phyloP scores from a whole-genome alignment of 2,797 vertebrate genomes.

The Florisuga fusca region DNA sequence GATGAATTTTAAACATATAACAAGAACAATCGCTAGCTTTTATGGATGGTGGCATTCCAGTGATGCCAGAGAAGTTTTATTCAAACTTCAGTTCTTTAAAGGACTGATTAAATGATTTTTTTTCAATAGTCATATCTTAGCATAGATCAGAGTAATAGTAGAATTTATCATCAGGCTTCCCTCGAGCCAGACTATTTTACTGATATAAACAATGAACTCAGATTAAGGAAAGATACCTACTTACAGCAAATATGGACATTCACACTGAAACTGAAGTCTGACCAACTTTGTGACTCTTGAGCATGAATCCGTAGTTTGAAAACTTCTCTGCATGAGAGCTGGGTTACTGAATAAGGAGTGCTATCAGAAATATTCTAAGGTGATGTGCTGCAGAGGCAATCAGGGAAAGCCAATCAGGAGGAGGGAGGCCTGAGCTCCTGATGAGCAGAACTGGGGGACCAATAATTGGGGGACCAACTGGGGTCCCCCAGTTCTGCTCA shows the following conservation, averaged over 20 bases:
- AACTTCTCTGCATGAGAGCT: neutral
- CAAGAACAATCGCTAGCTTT: neutral
- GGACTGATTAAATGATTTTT: neutral
- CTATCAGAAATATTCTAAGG: neutral
- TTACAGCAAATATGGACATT: neutral
- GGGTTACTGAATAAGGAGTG: neutral
- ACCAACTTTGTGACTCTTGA: neutral
- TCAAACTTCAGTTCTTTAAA: neutral
- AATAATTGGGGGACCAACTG: too few relatives aligned
- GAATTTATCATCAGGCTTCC: neutral
- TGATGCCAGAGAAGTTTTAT: neutral
- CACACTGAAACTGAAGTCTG: neutral
- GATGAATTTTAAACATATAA: neutral
- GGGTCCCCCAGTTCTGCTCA: too few relatives aligned
- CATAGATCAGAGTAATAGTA: neutral
- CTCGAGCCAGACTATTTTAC: neutral
- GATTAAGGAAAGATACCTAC: neutral
- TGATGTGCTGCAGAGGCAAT: too few relatives aligned
- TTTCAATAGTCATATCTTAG: neutral
- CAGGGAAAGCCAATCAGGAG: too few relatives aligned
- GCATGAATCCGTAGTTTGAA: neutral
- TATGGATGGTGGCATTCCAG: neutral
- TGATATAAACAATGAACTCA: neutral
- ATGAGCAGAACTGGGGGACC: too few relatives aligned
- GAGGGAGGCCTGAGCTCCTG: too few relatives aligned